Percentiles rank a stretch among this genome's conserved stretches.
Evolutionary conservation across 2,113 vertebrate species (phyloP).

Genomic region (Morone saxatilis): DNA sequence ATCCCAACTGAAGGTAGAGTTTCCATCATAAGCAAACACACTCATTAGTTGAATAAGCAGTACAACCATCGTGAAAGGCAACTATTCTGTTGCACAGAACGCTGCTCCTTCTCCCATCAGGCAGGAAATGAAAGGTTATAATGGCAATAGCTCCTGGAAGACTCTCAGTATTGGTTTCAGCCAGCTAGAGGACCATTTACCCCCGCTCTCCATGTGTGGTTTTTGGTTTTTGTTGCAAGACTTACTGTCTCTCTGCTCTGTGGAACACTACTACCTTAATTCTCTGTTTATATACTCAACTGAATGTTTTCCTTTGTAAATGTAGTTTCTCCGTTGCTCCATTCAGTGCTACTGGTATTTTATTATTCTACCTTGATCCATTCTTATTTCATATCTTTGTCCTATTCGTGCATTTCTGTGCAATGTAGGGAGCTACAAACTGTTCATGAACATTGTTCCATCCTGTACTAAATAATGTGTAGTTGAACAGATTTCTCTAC

Average conservation of each 20-base stretch:
- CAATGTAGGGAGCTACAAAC: background rate
- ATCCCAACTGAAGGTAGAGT: slow-evolving; percentile 20
- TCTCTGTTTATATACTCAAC: background rate
- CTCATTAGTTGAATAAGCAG: slow-evolving; percentile 63
- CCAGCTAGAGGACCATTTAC: slow-evolving; percentile 23
- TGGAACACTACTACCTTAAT: background rate
- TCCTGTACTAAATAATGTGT: too few relatives aligned
- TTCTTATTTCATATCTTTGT: background rate
- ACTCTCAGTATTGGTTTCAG: slow-evolving; percentile 50
- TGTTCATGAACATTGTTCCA: too few relatives aligned
- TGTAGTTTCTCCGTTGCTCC: background rate
- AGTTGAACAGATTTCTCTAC: background rate
- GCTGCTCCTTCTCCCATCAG: slow-evolving; percentile 4
- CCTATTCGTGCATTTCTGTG: background rate
- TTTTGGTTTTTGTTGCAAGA: background rate
- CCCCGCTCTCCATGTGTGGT: background rate
- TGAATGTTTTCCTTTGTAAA: background rate
- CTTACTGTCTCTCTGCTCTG: slow-evolving; percentile 1
- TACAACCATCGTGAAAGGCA: slow-evolving; percentile 22
- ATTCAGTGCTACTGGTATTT: background rate
- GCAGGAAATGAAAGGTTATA: slow-evolving; percentile 54
- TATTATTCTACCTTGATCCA: background rate
- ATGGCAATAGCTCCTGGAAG: slow-evolving; percentile 28
- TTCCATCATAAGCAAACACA: slow-evolving; percentile 53
- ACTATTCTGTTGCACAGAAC: background rate